These are phyloP conservation scores for Drosophila kambysellisi DNA, from an alignment of 2,888 invertebrate species.

Conservation along the genomic window DNA sequence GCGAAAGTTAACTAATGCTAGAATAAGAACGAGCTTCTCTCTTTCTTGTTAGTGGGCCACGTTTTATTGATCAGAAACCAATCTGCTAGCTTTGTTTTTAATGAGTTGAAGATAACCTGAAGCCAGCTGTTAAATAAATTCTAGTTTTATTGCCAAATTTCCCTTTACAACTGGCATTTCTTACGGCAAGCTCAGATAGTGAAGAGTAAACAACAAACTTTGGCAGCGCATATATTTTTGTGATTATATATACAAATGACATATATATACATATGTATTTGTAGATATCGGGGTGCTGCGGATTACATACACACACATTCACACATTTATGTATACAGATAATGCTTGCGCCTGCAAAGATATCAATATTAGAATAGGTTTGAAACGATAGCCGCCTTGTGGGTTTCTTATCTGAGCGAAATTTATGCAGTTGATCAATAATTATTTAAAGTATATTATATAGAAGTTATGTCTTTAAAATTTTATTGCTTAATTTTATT, in stretches of 20 bases:
- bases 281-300: slow-evolving; percentile 5
- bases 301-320: neutral
- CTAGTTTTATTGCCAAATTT: neutral
- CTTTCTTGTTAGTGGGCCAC: neutral
- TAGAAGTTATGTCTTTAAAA: neutral
- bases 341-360: neutral
- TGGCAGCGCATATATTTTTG: neutral
- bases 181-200: neutral
- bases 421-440: neutral
- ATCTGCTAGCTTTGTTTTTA: neutral
- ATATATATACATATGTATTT: neutral
- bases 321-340: neutral
- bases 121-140: neutral
- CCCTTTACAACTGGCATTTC: neutral
- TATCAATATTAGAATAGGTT: neutral
- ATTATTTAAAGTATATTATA: neutral
- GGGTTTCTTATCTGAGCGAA: neutral
- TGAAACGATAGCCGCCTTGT: neutral
- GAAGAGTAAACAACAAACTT: neutral
- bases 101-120: neutral
- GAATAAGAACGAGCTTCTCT: neutral
- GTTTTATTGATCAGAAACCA: neutral
- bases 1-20: neutral
- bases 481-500: neutral
- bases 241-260: neutral